Evolutionary conservation across 1,140 invertebrate species (phyloP).

Genomic region (Chymomyza costata): DNA sequence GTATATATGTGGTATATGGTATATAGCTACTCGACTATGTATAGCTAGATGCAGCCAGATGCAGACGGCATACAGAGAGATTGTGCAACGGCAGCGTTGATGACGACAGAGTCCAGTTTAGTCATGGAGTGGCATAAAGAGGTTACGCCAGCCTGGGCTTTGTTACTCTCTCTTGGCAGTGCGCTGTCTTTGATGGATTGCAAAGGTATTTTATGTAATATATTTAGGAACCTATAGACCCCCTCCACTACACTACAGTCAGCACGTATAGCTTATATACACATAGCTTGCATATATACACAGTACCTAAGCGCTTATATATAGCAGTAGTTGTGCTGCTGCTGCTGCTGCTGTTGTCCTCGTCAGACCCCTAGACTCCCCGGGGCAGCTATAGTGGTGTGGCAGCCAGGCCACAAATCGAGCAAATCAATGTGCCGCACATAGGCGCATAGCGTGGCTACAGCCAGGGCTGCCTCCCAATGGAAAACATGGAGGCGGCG

Average conservation of each 20-base stretch:
- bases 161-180: too few relatives aligned
- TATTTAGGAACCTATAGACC: conserved; percentile 7
- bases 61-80: too few relatives aligned
- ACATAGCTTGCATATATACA: conserved; percentile 15
- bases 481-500: conserved; percentile 58
- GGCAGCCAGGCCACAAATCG: conserved; percentile 3
- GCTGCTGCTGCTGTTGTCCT: too few relatives aligned
- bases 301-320: neutral
- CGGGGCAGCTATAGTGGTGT: too few relatives aligned
- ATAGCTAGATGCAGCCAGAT: too few relatives aligned
- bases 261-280: conserved; percentile 22
- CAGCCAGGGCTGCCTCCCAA: conserved; percentile 50
- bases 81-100: too few relatives aligned
- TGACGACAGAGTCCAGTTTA: conserved; percentile 10
- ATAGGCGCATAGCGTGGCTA: conserved; percentile 68
- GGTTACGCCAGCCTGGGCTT: neutral
- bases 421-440: conserved; percentile 37
- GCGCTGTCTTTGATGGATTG: conserved; percentile 64
- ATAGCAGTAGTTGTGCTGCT: too few relatives aligned
- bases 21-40: too few relatives aligned
- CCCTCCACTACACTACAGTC: too few relatives aligned
- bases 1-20: too few relatives aligned
- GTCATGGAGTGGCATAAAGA: neutral
- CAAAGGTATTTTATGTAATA: conserved; percentile 65
- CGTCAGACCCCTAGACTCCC: too few relatives aligned